phyloP scores from a whole-genome alignment of 1,140 invertebrate genomes.

The Pogonomyrmex barbatus region DNA sequence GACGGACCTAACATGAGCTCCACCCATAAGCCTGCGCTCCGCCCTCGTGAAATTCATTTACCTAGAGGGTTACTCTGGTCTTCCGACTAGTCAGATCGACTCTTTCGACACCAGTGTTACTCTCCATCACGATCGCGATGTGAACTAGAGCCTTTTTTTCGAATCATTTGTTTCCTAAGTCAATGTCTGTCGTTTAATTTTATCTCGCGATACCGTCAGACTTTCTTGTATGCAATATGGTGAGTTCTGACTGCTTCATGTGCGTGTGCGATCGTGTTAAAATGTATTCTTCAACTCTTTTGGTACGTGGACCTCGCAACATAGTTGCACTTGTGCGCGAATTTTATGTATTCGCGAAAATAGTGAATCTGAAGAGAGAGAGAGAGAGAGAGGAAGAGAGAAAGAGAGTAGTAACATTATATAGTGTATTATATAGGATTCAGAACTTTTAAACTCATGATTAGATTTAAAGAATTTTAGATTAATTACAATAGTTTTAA shows the following conservation, averaged over 20 bases:
- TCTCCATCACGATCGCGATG: constrained; percentile 39
- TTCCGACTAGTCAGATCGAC: constrained; percentile 73
- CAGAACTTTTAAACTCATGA: background rate
- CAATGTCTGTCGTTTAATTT: constrained; percentile 14
- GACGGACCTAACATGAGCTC: constrained; percentile 75
- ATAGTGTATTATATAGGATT: background rate
- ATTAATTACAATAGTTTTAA: background rate
- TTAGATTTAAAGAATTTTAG: background rate
- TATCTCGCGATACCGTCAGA: background rate
- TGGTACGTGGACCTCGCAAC: background rate
- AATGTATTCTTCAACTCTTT: background rate
- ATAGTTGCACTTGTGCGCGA: background rate
- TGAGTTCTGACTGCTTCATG: constrained; percentile 26
- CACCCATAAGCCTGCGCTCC: constrained; percentile 79
- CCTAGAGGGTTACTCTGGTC: constrained; percentile 64
- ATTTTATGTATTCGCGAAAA: background rate
- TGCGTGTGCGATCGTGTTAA: background rate
- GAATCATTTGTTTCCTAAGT: background rate
- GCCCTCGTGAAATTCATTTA: constrained; percentile 79
- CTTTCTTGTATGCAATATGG: constrained; percentile 15
- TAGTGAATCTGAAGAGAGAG: background rate
- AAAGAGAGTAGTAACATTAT: too few species aligned
- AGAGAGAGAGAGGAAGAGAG: too few species aligned
- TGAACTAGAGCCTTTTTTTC: background rate
- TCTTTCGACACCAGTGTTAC: constrained; percentile 51